Conservation (phyloP, 2,113 vertebrate genomes). For the Cettia cetti region DNA sequence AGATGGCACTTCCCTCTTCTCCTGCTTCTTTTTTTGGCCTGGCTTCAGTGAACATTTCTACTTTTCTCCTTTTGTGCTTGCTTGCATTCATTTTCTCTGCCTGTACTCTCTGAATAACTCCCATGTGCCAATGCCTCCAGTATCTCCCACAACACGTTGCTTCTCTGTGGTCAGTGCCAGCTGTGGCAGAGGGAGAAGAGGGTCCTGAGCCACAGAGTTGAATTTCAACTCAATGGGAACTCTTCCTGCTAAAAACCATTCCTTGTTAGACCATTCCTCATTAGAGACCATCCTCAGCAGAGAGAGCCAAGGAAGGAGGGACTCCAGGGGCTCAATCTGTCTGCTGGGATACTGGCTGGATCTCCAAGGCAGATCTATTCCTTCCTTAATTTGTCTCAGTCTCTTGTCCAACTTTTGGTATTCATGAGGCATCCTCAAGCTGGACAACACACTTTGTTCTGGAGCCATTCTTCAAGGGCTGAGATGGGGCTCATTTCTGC, state of each 20-base stretch:
- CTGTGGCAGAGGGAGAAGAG: not conserved
- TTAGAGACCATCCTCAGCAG: not conserved
- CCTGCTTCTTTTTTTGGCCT: not conserved
- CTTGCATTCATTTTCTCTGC: not conserved
- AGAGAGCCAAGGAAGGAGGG: not conserved
- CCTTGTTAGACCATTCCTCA: not conserved
- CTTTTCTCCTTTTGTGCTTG: not conserved
- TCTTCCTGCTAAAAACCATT: not conserved
- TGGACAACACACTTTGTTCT: not conserved
- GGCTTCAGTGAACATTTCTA: not conserved
- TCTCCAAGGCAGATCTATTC: not conserved
- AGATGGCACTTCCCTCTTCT: not conserved
- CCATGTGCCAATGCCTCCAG: rapidly evolving
- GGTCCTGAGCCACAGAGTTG: not conserved
- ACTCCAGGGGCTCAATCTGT: not conserved
- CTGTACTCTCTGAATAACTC: rapidly evolving
- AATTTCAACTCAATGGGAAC: not conserved
- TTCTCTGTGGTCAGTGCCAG: not conserved
- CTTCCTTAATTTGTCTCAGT: not conserved
- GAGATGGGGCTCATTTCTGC: not conserved
- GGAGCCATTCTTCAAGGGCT: not conserved
- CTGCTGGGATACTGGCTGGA: not conserved
- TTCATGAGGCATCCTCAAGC: not conserved
- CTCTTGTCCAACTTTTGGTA: not conserved
- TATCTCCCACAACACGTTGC: not conserved